phyloP scores from a whole-genome alignment of 2,113 vertebrate genomes.

The Colius striatus region DNA sequence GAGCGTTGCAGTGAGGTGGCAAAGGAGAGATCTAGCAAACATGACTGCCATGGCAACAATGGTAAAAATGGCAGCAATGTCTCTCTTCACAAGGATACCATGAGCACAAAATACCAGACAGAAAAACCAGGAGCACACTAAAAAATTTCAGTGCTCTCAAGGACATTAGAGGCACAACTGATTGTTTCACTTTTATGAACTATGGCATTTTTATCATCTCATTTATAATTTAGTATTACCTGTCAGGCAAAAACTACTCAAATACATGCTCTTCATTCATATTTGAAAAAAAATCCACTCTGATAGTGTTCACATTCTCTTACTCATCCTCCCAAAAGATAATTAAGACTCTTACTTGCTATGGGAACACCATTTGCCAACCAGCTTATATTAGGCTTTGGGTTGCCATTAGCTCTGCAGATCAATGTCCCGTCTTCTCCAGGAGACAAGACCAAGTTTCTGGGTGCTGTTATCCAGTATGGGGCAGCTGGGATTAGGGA shows the following conservation, averaged over 20 bases:
- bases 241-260: not conserved
- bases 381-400: constrained; percentile 91
- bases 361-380: constrained; percentile 88
- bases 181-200: not conserved
- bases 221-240: not conserved
- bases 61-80: not conserved
- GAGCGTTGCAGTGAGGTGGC: not conserved
- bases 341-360: constrained; percentile 83
- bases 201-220: not conserved
- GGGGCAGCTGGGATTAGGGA: constrained; percentile 85
- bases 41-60: not conserved
- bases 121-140: not conserved
- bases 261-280: not conserved
- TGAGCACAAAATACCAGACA: not conserved
- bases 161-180: not conserved
- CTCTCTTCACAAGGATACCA: no score
- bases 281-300: not conserved
- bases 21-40: not conserved
- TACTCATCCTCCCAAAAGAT: not conserved
- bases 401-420: constrained; percentile 91
- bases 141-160: not conserved
- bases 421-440: constrained; percentile 87
- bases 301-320: not conserved
- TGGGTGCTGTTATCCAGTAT: constrained; percentile 91
- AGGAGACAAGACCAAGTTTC: constrained; percentile 91